These are phyloP conservation scores for Lydus trimaculatus DNA, from an alignment of 2,888 invertebrate genomes.

Conservation along the genomic window DNA sequence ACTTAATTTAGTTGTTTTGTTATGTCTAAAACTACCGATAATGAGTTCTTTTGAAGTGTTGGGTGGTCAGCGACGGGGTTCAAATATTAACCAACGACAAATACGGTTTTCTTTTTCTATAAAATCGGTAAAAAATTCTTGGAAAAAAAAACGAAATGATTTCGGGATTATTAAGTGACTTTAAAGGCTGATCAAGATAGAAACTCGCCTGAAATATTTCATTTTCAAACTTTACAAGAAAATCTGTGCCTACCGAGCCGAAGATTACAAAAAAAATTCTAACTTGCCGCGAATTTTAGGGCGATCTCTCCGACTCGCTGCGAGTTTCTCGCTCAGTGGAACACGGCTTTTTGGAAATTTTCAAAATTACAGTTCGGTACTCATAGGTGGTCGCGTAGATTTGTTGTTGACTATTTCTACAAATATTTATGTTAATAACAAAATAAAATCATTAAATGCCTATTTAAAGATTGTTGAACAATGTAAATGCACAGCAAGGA, in stretches of 20 bases:
- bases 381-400: neutral
- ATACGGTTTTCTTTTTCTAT: too few relatives aligned
- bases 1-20: conserved; percentile 5
- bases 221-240: too few relatives aligned
- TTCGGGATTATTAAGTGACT: neutral
- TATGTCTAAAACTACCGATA: conserved; percentile 3
- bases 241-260: too few relatives aligned
- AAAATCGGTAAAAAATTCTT: too few relatives aligned
- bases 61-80: conserved; percentile 8
- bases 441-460: neutral
- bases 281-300: too few relatives aligned
- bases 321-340: too few relatives aligned
- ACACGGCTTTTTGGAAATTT: too few relatives aligned
- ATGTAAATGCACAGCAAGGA: neutral
- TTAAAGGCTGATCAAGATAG: neutral
- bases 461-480: neutral
- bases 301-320: too few relatives aligned
- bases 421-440: neutral
- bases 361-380: neutral
- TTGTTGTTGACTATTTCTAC: neutral
- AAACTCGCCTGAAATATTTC: neutral
- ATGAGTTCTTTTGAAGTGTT: conserved; percentile 9
- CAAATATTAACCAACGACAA: neutral
- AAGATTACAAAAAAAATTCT: too few relatives aligned
- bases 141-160: too few relatives aligned